phyloP scores from a whole-genome alignment of 2,797 vertebrate species.

The Poliocrania exsul region DNA sequence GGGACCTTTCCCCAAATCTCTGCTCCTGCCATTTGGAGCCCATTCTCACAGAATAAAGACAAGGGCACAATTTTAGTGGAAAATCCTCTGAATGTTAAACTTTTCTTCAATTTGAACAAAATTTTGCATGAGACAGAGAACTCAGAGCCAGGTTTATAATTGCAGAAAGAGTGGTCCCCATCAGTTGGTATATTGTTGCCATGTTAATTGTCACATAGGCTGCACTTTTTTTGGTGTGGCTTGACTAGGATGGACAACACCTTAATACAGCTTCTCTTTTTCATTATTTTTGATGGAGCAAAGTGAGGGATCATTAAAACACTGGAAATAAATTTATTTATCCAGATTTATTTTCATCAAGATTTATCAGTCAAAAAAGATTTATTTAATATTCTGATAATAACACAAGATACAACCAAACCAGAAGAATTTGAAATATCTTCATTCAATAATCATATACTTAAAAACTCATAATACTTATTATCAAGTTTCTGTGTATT shows the following conservation, averaged over 20 bases:
- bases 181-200: background rate
- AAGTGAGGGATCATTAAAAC: background rate
- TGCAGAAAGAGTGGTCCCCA: background rate
- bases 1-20: background rate
- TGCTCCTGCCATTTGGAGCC: background rate
- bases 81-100: background rate
- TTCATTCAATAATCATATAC: background rate
- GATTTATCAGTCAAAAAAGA: background rate
- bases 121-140: background rate
- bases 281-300: background rate
- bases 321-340: background rate
- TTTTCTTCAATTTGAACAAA: background rate
- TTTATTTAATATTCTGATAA: background rate
- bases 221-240: background rate
- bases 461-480: background rate
- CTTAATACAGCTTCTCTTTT: background rate
- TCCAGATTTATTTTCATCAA: background rate
- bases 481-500: background rate
- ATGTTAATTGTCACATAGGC: background rate
- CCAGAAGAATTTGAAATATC: background rate
- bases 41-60: background rate
- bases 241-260: background rate
- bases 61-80: background rate
- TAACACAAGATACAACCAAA: background rate
- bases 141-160: background rate